Evolutionary conservation across 2,888 invertebrate species (phyloP).

Genomic region (Metacarcinus magister): DNA sequence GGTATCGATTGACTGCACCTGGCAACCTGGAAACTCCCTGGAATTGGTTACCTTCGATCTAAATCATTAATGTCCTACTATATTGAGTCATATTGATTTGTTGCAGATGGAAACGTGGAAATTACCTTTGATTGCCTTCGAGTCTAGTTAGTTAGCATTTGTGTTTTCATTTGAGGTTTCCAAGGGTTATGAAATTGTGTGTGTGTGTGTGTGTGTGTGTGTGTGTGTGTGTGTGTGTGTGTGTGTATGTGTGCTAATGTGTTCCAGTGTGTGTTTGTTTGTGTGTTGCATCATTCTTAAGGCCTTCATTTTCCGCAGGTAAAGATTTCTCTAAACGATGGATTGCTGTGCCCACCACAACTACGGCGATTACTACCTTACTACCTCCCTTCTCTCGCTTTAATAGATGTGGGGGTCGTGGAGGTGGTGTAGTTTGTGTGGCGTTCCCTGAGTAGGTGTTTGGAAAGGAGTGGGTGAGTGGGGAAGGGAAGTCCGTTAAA

Average conservation of each 20-base stretch:
- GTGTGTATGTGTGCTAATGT: neutral
- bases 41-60: neutral
- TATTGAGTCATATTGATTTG: neutral
- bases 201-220: neutral
- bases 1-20: neutral
- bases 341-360: neutral
- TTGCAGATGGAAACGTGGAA: neutral
- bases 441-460: neutral
- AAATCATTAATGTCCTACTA: neutral
- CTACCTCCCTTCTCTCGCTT: conserved; percentile 12
- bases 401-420: neutral
- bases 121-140: neutral
- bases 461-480: neutral
- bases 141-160: too few species aligned
- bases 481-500: neutral
- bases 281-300: neutral
- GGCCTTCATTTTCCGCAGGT: neutral
- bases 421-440: neutral
- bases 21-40: neutral
- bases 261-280: neutral
- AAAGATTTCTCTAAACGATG: neutral
- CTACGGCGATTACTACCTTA: neutral
- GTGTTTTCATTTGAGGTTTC: neutral
- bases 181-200: neutral
- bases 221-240: conserved; percentile 26